Conservation (phyloP, 2,888 invertebrate species). For the Melanotus villosus region DNA sequence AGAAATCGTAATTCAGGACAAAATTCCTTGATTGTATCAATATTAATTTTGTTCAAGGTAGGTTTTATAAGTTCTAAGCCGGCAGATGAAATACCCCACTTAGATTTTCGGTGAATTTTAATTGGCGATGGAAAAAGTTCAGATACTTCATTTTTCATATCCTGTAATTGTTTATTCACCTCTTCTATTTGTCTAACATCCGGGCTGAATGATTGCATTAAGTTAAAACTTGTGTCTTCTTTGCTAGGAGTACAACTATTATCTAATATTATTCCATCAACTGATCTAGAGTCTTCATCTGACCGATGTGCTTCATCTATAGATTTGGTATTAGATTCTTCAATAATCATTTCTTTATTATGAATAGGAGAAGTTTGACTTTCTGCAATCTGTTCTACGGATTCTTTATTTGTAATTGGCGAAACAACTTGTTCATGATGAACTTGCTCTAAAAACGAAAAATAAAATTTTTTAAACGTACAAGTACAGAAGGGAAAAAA, state of each 20-base stretch:
- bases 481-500: too few relatives aligned
- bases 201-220: constrained; percentile 24
- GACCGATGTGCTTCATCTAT: constrained; percentile 9
- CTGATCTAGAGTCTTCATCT: constrained; percentile 27
- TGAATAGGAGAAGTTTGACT: background rate
- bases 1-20: constrained; percentile 62
- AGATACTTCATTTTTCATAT: constrained; percentile 11
- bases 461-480: too few relatives aligned
- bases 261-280: constrained; percentile 18
- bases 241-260: constrained; percentile 5
- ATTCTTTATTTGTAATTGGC: background rate
- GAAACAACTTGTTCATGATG: too few relatives aligned
- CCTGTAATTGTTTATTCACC: constrained; percentile 29
- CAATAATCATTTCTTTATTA: background rate
- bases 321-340: background rate
- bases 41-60: constrained; percentile 54
- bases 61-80: constrained; percentile 39
- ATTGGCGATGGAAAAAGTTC: constrained; percentile 24
- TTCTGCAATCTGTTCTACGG: constrained; percentile 3
- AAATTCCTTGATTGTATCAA: constrained; percentile 60
- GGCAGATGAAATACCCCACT: constrained; percentile 48
- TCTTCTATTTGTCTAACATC: constrained; percentile 25
- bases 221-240: constrained; percentile 44
- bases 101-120: constrained; percentile 32
- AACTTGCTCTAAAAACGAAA: too few relatives aligned